Evolutionary conservation across 2,888 invertebrate species (phyloP), one percentile per base, ranked within the genome.

Genomic region (Helicoverpa assulta): DNA sequence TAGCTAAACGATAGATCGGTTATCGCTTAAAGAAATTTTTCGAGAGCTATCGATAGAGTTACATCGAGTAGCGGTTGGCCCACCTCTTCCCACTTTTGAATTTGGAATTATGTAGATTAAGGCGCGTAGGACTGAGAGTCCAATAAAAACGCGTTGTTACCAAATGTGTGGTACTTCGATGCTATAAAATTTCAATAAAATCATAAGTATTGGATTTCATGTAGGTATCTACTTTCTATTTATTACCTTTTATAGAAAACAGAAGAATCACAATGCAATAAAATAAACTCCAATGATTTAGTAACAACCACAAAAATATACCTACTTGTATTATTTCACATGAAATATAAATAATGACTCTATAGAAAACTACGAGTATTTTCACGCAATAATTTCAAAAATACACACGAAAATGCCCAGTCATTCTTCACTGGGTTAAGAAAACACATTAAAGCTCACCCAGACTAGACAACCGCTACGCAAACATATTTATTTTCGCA

Each of bases 401-500:
- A 40, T 40, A 52, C 47, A 72, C 71, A 55, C 47, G 54, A 14
- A 71, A 56, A 67, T 67, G 68, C 40, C 16, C 19, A 40, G 64
- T 61, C 77, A 74, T 63, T 50, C 56, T 58, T 55, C 57, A 62
- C 64, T 33, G 75, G 71, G 70, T 69, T 56, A 66, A 21, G 59
- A 63, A 77, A 67, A 78, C 60, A 76, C 55, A 70, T 67, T 78
- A 63, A 26, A 37, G 26, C 26, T 16, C 47, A 50, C 51, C 47
- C 26, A 76, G 37, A 54, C 21, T 16, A 66, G 70, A 72, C 62
- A 69, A 69, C 57, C 51, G 62, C 65, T 67, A 54, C n/a, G 57
- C 50, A 72, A 75, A 81, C 58, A 73, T 69, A 12, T 78, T 65
- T 64, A 57, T 72, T 68, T 81, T 72, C 59, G 68, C 68, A 65